Evolutionary conservation across 1,140 invertebrate genomes (phyloP).

Genomic region (Planococcus citri): DNA sequence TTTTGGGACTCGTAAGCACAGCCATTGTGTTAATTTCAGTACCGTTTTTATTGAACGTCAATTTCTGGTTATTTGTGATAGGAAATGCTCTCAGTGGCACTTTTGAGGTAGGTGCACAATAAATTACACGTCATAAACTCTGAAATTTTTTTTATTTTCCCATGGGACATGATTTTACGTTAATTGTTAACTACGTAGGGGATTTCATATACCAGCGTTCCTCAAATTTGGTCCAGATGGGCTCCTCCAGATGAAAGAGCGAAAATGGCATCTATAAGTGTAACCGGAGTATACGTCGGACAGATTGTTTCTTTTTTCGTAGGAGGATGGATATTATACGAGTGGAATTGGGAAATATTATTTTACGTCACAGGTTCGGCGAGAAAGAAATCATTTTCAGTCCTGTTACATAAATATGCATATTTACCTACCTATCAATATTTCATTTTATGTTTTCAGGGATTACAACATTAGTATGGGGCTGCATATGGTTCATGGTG

Average conservation of each 20-base stretch:
- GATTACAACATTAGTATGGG: slow-evolving; percentile 55
- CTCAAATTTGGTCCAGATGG: slow-evolving; percentile 38
- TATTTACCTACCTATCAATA: no score
- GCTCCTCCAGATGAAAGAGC: slow-evolving; percentile 64
- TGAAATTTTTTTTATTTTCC: no score
- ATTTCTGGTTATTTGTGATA: background rate
- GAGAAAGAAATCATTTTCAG: no score
- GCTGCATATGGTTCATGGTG: slow-evolving; percentile 50
- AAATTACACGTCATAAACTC: no score
- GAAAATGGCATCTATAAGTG: slow-evolving; percentile 66
- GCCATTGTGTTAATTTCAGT: background rate
- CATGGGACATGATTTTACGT: no score
- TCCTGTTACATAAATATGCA: no score
- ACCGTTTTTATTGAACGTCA: background rate
- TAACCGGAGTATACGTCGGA: slow-evolving; percentile 39
- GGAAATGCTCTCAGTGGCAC: background rate
- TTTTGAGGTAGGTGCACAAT: background rate
- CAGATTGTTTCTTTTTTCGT: slow-evolving; percentile 39
- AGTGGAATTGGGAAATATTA: background rate
- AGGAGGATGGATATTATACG: slow-evolving; percentile 30
- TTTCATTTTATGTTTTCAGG: no score
- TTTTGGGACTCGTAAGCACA: background rate
- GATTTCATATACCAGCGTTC: background rate
- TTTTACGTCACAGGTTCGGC: background rate
- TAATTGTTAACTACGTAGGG: background rate